phyloP scores from a whole-genome alignment of 1,140 invertebrate genomes.

The Vanessa atalanta region DNA sequence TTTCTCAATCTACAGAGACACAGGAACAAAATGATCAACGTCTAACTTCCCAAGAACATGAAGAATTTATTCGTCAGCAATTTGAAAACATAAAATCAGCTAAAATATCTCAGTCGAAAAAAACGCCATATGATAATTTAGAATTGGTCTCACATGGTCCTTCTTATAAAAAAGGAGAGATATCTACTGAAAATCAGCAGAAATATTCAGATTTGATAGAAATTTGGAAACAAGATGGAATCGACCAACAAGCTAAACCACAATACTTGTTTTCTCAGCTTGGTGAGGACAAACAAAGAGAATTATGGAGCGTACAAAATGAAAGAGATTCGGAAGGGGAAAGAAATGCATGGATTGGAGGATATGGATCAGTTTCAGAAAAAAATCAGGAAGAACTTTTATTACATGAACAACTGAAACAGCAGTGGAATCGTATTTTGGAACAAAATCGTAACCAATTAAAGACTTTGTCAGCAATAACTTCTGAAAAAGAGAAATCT shows the following conservation, averaged over 20 bases:
- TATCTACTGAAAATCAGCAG: slow-evolving; percentile 12
- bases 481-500: slow-evolving; percentile 33
- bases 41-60: slow-evolving; percentile 16
- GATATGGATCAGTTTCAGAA: slow-evolving; percentile 21
- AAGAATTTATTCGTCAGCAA: slow-evolving; percentile 23
- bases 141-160: neutral
- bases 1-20: slow-evolving; percentile 19
- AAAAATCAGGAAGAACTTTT: slow-evolving; percentile 27
- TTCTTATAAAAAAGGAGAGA: neutral
- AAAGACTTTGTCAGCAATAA: slow-evolving; percentile 24
- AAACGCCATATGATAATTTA: neutral
- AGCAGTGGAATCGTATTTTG: slow-evolving; percentile 40
- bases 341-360: slow-evolving; percentile 1
- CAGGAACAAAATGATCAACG: slow-evolving; percentile 19
- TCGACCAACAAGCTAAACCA: slow-evolving; percentile 1
- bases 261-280: slow-evolving; percentile 9
- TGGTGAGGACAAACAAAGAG: neutral
- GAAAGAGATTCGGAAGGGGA: neutral
- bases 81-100: slow-evolving; percentile 30
- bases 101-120: neutral
- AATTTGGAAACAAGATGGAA: slow-evolving; percentile 14
- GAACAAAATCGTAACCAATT: slow-evolving; percentile 40
- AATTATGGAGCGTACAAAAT: neutral
- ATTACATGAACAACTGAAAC: slow-evolving; percentile 38
- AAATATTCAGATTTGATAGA: neutral